Percentiles rank a stretch among this genome's conserved stretches.
Conservation (phyloP, 2,888 invertebrate species). For the Dinocampus coccinellae region DNA sequence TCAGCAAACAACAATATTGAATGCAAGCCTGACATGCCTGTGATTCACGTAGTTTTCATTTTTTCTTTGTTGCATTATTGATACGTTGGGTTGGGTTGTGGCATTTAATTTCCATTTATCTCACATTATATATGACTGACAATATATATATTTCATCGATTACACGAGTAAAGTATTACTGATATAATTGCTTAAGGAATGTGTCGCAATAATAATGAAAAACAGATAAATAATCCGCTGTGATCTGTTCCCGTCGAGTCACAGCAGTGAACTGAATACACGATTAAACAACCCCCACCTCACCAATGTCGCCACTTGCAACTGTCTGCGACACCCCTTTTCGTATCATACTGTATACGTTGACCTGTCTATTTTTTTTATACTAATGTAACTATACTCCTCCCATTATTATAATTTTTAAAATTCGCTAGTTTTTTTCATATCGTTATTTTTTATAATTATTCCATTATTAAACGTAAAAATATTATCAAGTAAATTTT, state of each 20-base stretch:
- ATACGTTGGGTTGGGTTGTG: conserved; percentile 26
- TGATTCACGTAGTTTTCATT: conserved; percentile 38
- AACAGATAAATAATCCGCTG: conserved; percentile 28
- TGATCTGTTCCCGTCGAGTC: conserved; percentile 60
- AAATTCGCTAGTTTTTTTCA: no score
- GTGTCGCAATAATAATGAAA: background rate
- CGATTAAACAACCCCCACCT: conserved; percentile 55
- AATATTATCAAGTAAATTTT: no score
- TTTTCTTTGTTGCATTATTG: conserved; percentile 42
- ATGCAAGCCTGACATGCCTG: conserved; percentile 34
- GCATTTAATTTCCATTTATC: background rate
- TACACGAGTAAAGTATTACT: background rate
- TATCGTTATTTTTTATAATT: no score
- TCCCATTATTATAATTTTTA: no score
- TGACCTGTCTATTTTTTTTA: background rate
- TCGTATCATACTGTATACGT: conserved; percentile 23
- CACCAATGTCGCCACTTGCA: conserved; percentile 39
- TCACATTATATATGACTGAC: background rate
- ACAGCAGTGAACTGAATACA: conserved; percentile 65
- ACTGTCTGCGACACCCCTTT: conserved; percentile 24
- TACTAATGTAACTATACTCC: background rate
- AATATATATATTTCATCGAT: background rate
- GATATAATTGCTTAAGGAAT: background rate
- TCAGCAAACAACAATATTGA: conserved; percentile 15
- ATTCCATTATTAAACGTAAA: no score